Conservation (phyloP, 2,888 invertebrate species). For the Philereme transversata region DNA sequence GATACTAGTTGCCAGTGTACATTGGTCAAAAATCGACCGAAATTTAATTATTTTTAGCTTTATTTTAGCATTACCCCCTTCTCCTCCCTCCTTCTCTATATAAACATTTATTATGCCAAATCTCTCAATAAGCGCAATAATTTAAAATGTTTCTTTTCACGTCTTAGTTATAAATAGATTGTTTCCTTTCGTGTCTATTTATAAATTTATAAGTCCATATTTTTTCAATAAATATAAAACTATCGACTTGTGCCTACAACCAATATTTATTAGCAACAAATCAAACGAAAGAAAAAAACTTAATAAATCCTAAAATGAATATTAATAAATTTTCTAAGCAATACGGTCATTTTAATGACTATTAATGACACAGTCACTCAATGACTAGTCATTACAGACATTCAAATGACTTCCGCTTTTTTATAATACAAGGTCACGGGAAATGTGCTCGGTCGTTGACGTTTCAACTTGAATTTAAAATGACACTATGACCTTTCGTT, state of each 20-base stretch:
- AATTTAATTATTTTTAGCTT: too few species aligned
- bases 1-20: too few species aligned
- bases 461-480: conserved; percentile 22
- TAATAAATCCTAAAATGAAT: conserved; percentile 14
- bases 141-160: too few species aligned
- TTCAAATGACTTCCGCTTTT: conserved; percentile 21
- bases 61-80: too few species aligned
- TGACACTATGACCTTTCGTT: conserved; percentile 18
- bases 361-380: conserved; percentile 11
- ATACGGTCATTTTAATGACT: conserved; percentile 7
- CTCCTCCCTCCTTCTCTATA: too few species aligned
- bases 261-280: conserved; percentile 1
- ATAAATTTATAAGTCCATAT: too few species aligned
- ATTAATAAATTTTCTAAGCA: conserved; percentile 21
- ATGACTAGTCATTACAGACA: not conserved
- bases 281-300: not conserved
- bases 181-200: too few species aligned
- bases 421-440: conserved; percentile 26
- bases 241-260: not conserved
- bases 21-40: too few species aligned
- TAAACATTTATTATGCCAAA: too few species aligned
- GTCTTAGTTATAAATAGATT: too few species aligned
- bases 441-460: conserved; percentile 20
- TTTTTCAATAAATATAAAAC: too few species aligned
- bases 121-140: too few species aligned